phyloP scores from a whole-genome alignment of 2,888 invertebrate genomes.

The Cistogaster globosa region DNA sequence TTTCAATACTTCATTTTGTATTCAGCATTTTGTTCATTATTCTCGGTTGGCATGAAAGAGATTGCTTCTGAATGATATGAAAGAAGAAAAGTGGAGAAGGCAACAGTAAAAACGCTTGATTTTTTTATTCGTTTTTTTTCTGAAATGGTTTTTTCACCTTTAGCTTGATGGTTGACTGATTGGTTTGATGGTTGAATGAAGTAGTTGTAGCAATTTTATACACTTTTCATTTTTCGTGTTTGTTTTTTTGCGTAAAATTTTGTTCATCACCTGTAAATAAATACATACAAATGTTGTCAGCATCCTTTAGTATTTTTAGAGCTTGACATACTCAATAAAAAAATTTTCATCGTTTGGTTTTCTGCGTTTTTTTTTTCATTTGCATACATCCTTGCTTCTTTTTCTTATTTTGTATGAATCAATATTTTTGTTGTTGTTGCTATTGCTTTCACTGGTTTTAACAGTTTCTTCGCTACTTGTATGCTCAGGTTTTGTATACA shows the following conservation, averaged over 20 bases:
- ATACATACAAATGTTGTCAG: conserved; percentile 29
- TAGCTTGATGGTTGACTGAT: conserved; percentile 39
- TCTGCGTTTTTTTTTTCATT: neutral
- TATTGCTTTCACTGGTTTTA: conserved; percentile 15
- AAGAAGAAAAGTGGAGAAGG: neutral
- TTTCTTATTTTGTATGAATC: conserved; percentile 37
- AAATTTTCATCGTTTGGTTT: conserved; percentile 35
- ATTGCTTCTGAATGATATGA: conserved; percentile 5
- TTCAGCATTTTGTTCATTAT: conserved; percentile 39
- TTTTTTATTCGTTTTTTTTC: conserved; percentile 21
- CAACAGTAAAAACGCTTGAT: conserved; percentile 5
- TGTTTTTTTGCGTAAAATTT: neutral
- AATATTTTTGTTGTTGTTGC: conserved; percentile 35
- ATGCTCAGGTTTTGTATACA: conserved; percentile 42
- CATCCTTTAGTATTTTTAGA: conserved; percentile 28
- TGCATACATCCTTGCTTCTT: neutral
- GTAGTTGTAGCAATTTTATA: conserved; percentile 38
- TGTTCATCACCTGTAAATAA: conserved; percentile 29
- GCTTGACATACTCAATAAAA: conserved; percentile 31
- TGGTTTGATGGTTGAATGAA: conserved; percentile 47
- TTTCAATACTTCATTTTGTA: conserved; percentile 10
- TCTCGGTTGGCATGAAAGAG: conserved; percentile 27
- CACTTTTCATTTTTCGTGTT: conserved; percentile 5
- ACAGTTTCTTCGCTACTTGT: conserved; percentile 41
- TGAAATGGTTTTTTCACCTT: conserved; percentile 52